These are phyloP conservation scores for Euzophera pinguis DNA, from an alignment of 2,888 invertebrate species.

Conservation along the genomic window DNA sequence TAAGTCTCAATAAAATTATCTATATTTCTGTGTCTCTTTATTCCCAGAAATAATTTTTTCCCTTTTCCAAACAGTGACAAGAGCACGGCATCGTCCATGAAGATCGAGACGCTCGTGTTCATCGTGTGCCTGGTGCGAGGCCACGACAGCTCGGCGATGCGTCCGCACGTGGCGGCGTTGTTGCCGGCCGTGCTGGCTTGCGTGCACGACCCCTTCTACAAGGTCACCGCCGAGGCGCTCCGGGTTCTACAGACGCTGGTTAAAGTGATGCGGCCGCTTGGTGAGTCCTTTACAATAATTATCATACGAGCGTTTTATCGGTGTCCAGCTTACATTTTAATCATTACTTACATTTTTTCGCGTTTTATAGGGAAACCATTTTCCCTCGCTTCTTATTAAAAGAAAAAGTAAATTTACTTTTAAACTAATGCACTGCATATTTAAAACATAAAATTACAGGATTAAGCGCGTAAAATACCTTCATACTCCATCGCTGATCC, in stretches of 20 bases:
- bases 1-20: too few relatives aligned
- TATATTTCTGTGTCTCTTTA: neutral
- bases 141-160: constrained; percentile 89
- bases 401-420: too few relatives aligned
- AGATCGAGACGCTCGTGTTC: constrained; percentile 97
- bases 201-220: constrained; percentile 98
- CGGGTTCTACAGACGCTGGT: constrained; percentile 95
- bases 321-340: too few relatives aligned
- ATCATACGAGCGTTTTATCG: neutral
- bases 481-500: too few relatives aligned
- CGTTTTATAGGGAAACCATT: too few relatives aligned
- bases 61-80: constrained; percentile 82
- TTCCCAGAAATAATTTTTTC: constrained; percentile 21
- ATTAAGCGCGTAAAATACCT: too few relatives aligned
- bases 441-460: too few relatives aligned
- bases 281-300: constrained; percentile 50
- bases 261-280: constrained; percentile 93
- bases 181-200: constrained; percentile 92
- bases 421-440: too few relatives aligned
- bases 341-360: too few relatives aligned
- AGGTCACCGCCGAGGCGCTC: constrained; percentile 98
- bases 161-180: constrained; percentile 87
- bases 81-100: constrained; percentile 97
- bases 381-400: too few relatives aligned
- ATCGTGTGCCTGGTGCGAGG: constrained; percentile 90